Evolutionary conservation across 2,797 vertebrate genomes (phyloP).

Genomic region (Setipinna tenuifilis): DNA sequence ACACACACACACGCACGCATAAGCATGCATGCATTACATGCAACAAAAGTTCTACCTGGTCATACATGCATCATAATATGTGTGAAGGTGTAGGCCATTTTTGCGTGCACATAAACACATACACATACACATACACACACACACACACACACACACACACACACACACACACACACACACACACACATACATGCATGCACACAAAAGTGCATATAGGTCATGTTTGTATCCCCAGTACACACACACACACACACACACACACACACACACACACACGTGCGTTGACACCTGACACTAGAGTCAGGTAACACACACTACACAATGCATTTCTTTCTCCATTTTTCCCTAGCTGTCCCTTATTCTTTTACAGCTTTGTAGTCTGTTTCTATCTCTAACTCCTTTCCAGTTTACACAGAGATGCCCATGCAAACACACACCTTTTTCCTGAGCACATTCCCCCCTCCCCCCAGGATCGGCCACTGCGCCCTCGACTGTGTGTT

Average conservation of each 20-base stretch:
- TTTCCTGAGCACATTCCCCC: neutral
- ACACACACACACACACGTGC: neutral
- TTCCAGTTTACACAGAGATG: neutral
- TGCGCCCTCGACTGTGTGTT: neutral
- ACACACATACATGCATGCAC: slow-evolving; percentile 18
- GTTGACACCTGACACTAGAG: neutral
- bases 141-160: no score
- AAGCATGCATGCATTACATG: no score
- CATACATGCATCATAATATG: no score
- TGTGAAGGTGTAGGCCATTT: no score
- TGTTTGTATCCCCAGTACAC: slow-evolving; percentile 46
- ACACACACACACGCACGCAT: no score
- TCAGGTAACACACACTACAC: neutral
- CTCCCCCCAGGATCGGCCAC: neutral
- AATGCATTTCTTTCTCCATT: neutral
- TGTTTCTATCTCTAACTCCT: neutral
- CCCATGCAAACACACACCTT: neutral
- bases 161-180: no score
- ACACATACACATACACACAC: neutral
- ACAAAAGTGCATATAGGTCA: slow-evolving; percentile 35
- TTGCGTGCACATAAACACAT: neutral
- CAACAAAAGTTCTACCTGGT: no score
- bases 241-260: slow-evolving; percentile 43
- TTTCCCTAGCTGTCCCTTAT: neutral
- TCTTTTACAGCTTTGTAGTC: neutral